Percentiles rank a stretch among this genome's conserved stretches.
Evolutionary conservation across 2,888 invertebrate species (phyloP).

Genomic region (Synergus laeviventris): DNA sequence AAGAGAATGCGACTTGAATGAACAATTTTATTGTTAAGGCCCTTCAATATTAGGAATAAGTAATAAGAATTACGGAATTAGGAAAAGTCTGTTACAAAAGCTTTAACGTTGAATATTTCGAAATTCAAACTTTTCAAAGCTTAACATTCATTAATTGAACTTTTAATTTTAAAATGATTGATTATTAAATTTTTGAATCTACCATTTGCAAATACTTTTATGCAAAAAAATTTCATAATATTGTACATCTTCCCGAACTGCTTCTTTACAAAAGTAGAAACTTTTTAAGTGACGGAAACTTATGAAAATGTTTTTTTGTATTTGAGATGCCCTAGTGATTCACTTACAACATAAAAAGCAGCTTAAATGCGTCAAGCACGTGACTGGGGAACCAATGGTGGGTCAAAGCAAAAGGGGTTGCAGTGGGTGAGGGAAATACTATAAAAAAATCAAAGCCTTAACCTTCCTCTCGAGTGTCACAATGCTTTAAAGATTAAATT

Average conservation of each 20-base stretch:
- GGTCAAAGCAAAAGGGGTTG: conserved; percentile 52
- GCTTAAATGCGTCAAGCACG: conserved; percentile 56
- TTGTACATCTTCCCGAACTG: no score
- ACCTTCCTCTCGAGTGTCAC: neutral
- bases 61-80: neutral
- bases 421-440: conserved; percentile 41
- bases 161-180: neutral
- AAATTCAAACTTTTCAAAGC: no score
- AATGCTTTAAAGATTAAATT: neutral
- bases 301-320: neutral
- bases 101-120: no score
- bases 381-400: conserved; percentile 57
- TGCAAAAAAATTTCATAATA: no score
- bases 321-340: neutral
- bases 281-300: no score
- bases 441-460: neutral
- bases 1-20: conserved; percentile 15
- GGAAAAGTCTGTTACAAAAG: neutral
- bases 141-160: neutral
- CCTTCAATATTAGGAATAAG: neutral
- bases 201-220: no score
- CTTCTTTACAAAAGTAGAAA: no score
- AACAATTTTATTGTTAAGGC: neutral
- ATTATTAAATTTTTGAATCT: no score
- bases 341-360: conserved; percentile 48